Conservation (phyloP, 2,113 vertebrate species). For the Seriola rivoliana region DNA sequence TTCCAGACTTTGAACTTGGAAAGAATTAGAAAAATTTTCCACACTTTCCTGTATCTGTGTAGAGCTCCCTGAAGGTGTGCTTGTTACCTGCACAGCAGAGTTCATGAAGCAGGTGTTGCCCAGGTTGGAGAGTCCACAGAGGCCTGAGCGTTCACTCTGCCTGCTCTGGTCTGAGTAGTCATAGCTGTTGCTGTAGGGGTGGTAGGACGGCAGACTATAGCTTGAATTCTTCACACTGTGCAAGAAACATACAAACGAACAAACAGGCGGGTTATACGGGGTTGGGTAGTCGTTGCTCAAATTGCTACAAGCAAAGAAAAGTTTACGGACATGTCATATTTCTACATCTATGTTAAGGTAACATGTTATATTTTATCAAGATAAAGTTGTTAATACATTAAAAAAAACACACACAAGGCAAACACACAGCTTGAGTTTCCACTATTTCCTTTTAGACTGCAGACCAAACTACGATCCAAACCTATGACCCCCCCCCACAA, state of each 20-base stretch:
- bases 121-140: slow-evolving; percentile 98
- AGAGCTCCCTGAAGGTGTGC: slow-evolving; percentile 18
- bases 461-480: slow-evolving; percentile 7
- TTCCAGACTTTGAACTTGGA: neutral
- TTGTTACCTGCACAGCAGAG: slow-evolving; percentile 96
- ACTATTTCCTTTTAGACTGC: neutral
- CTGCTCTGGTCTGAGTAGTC: slow-evolving; percentile 95
- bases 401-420: neutral
- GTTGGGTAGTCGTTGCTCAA: neutral
- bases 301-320: slow-evolving; percentile 3
- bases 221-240: slow-evolving; percentile 98
- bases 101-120: slow-evolving; percentile 99
- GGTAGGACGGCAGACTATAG: slow-evolving; percentile 95
- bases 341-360: neutral
- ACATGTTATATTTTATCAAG: neutral
- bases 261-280: slow-evolving; percentile 20
- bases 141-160: slow-evolving; percentile 93
- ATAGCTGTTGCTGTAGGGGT: slow-evolving; percentile 94
- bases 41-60: neutral
- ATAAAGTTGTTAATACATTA: slow-evolving; percentile 2
- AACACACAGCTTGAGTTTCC: slow-evolving; percentile 9
- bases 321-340: neutral
- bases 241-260: slow-evolving; percentile 65
- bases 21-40: neutral
- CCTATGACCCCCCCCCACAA: neutral